Percentiles rank a stretch among this genome's conserved stretches.
phyloP scores from a whole-genome alignment of 23 tunicate genomes.

The Trididemnum miniatum region DNA sequence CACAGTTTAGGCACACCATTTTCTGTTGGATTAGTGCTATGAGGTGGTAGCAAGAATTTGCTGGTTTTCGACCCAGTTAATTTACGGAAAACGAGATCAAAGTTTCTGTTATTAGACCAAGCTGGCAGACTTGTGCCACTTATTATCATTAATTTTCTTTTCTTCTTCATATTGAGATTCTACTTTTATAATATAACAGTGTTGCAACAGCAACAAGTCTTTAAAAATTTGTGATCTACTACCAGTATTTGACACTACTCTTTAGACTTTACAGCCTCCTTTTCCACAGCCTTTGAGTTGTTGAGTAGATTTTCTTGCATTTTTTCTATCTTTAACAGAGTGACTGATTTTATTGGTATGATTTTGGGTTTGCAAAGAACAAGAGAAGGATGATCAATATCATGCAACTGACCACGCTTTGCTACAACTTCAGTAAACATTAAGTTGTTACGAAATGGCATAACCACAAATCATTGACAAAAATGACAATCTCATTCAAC shows the following conservation, averaged over 20 bases:
- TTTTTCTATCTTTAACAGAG: constrained; percentile 87
- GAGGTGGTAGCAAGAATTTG: not conserved
- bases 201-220: too few species aligned
- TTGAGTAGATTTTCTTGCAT: constrained; percentile 78
- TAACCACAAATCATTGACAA: too few species aligned
- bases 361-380: constrained; percentile 93
- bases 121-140: not conserved
- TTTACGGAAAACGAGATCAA: not conserved
- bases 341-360: constrained; percentile 91
- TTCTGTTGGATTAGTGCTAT: not conserved
- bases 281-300: constrained; percentile 49
- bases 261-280: too few species aligned
- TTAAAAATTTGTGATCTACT: too few species aligned
- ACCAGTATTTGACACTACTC: too few species aligned
- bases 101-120: too few species aligned
- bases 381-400: constrained; percentile 76
- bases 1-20: constrained; percentile 15
- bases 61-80: not conserved
- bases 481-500: too few species aligned
- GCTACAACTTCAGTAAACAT: constrained; percentile 74
- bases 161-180: not conserved
- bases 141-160: not conserved
- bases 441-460: too few species aligned
- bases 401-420: constrained; percentile 76
- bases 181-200: not conserved